phyloP scores from a whole-genome alignment of 2,888 invertebrate genomes.

The Caenorhabditis virilis region DNA sequence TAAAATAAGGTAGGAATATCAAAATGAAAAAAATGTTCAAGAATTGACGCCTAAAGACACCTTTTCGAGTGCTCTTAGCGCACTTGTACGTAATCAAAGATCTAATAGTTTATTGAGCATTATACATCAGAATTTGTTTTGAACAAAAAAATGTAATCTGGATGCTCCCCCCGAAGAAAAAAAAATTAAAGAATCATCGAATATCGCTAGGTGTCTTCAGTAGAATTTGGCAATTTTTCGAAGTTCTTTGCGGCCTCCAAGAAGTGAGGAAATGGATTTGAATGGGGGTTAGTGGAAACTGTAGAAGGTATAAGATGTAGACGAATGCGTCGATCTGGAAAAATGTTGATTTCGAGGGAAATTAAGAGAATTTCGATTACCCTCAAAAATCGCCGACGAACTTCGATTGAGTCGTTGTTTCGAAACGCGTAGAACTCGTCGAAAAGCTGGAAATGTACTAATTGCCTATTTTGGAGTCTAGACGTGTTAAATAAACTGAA shows the following conservation, averaged over 20 bases:
- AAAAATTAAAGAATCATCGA: not conserved
- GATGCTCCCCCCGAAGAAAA: too few species aligned
- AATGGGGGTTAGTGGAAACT: slow-evolving; percentile 44
- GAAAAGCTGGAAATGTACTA: slow-evolving; percentile 26
- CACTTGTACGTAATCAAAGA: too few species aligned
- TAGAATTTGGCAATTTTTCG: not conserved
- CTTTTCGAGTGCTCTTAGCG: too few species aligned
- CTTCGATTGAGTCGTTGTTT: slow-evolving; percentile 11
- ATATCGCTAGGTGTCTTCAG: not conserved
- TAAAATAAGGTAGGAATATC: too few species aligned
- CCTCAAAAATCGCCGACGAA: slow-evolving; percentile 13
- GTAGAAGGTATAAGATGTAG: slow-evolving; percentile 43
- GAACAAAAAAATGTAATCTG: too few species aligned
- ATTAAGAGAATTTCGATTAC: not conserved
- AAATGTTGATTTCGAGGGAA: not conserved
- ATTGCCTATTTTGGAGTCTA: too few species aligned
- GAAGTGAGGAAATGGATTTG: slow-evolving; percentile 33
- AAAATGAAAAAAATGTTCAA: too few species aligned
- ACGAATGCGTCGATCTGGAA: slow-evolving; percentile 43
- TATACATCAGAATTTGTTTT: too few species aligned
- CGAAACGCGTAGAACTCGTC: slow-evolving; percentile 39
- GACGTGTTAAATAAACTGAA: too few species aligned
- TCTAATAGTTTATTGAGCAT: too few species aligned
- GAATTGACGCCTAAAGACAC: too few species aligned
- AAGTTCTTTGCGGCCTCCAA: not conserved